These are phyloP conservation scores for Laticauda colubrina DNA, from an alignment of 2,113 vertebrate species.

Conservation along the genomic window DNA sequence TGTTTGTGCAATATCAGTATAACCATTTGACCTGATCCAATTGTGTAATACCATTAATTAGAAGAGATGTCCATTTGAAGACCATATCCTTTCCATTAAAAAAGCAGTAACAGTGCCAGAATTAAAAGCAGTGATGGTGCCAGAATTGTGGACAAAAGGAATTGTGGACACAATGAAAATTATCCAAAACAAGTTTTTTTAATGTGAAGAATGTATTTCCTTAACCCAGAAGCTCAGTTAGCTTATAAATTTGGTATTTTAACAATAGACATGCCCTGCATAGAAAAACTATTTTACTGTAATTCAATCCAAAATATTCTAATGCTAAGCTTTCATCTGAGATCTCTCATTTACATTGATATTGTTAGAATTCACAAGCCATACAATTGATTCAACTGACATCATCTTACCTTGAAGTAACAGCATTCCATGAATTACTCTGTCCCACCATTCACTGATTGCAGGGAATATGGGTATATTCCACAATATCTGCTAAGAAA, in stretches of 20 bases:
- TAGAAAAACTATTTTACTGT: background rate
- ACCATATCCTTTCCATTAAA: background rate
- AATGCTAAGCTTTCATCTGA: background rate
- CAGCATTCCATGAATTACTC: slow-evolving; percentile 3
- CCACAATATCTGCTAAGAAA: background rate
- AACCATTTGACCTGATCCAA: background rate
- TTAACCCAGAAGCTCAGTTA: background rate
- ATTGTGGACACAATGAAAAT: background rate
- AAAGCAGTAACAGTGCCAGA: background rate
- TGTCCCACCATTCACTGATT: background rate
- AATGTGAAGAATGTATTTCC: background rate
- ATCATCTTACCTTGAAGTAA: slow-evolving; percentile 26
- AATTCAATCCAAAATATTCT: background rate
- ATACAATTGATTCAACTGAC: background rate
- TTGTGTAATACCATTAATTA: background rate
- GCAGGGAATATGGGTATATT: background rate
- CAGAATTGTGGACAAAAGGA: background rate
- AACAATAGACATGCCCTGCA: background rate
- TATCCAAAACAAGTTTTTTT: background rate
- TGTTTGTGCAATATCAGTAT: background rate
- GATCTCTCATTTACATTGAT: background rate
- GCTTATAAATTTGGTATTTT: background rate
- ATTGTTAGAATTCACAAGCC: background rate
- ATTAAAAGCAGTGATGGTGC: background rate
- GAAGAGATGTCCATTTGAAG: background rate